These are phyloP conservation scores for Pelodiscus sinensis DNA, from an alignment of 2,113 vertebrate species.

Conservation along the genomic window DNA sequence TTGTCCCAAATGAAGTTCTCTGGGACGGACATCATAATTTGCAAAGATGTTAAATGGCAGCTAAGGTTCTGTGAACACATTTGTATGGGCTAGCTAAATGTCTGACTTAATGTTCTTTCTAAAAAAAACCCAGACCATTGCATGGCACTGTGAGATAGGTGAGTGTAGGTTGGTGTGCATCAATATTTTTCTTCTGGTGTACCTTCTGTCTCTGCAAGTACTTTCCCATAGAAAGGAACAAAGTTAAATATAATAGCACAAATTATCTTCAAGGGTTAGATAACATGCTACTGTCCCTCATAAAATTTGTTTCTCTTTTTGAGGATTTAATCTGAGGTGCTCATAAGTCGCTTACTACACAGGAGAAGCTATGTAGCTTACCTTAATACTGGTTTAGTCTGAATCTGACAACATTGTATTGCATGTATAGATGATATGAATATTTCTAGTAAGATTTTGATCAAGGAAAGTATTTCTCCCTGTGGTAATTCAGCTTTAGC, in stretches of 20 bases:
- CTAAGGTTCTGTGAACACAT: background rate
- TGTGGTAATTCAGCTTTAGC: background rate
- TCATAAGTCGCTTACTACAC: background rate
- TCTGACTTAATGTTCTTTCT: background rate
- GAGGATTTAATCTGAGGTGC: background rate
- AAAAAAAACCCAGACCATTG: background rate
- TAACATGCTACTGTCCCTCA: background rate
- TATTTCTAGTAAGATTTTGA: background rate
- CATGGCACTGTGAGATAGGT: background rate
- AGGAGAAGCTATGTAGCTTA: background rate
- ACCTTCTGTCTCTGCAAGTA: background rate
- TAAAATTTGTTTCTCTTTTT: background rate
- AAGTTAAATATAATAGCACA: background rate
- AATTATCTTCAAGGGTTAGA: background rate
- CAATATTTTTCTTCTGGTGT: background rate
- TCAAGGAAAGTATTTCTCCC: background rate
- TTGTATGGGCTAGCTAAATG: background rate
- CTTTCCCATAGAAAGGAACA: background rate
- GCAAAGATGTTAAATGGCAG: background rate
- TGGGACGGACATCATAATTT: background rate
- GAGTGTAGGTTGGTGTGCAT: background rate
- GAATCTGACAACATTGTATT: background rate
- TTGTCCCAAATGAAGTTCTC: background rate
- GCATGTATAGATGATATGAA: background rate
- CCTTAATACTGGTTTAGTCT: background rate